Evolutionary conservation across 2,888 invertebrate genomes (phyloP).

Genomic region (Gnatocerus cornutus): DNA sequence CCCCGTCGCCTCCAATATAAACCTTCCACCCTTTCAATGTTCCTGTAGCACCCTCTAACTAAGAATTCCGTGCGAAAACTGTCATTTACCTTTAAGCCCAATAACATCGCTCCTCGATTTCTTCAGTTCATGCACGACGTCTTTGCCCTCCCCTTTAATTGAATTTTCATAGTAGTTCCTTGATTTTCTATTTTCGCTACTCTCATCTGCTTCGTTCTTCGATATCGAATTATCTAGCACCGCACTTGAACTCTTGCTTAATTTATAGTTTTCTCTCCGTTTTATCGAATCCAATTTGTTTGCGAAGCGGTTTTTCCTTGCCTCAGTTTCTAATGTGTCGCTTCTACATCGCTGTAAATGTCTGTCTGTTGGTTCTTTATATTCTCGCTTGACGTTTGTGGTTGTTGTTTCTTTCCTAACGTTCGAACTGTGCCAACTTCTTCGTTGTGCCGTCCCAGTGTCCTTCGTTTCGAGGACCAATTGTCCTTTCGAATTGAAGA

Average conservation of each 20-base stretch:
- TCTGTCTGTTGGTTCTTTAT: slow-evolving; percentile 45
- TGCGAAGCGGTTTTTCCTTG: slow-evolving; percentile 31
- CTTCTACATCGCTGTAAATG: slow-evolving; percentile 57
- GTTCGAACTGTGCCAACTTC: slow-evolving; percentile 65
- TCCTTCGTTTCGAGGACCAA: slow-evolving; percentile 77
- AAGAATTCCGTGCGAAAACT: slow-evolving; percentile 16
- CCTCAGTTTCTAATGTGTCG: slow-evolving; percentile 52
- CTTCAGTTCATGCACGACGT: slow-evolving; percentile 47
- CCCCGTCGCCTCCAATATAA: slow-evolving; percentile 12
- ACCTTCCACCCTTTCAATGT: slow-evolving; percentile 8
- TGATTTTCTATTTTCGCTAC: slow-evolving; percentile 31
- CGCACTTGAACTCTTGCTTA: slow-evolving; percentile 43
- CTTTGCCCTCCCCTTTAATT: slow-evolving; percentile 21
- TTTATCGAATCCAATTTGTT: slow-evolving; percentile 38
- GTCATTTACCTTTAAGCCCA: slow-evolving; percentile 51
- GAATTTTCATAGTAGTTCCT: slow-evolving; percentile 29
- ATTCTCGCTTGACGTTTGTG: slow-evolving; percentile 49
- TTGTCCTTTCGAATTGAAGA: slow-evolving; percentile 78
- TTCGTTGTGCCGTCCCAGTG: slow-evolving; percentile 71
- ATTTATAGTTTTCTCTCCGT: slow-evolving; percentile 39
- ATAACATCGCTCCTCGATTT: slow-evolving; percentile 58
- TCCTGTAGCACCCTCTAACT: slow-evolving; percentile 2
- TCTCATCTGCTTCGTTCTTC: slow-evolving; percentile 24
- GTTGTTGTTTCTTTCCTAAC: slow-evolving; percentile 42
- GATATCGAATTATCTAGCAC: slow-evolving; percentile 35